A percentile compares a stretch with the other conserved stretches of the same genome.
Conservation (phyloP, 1,140 invertebrate genomes). For the Penaeus chinensis region DNA sequence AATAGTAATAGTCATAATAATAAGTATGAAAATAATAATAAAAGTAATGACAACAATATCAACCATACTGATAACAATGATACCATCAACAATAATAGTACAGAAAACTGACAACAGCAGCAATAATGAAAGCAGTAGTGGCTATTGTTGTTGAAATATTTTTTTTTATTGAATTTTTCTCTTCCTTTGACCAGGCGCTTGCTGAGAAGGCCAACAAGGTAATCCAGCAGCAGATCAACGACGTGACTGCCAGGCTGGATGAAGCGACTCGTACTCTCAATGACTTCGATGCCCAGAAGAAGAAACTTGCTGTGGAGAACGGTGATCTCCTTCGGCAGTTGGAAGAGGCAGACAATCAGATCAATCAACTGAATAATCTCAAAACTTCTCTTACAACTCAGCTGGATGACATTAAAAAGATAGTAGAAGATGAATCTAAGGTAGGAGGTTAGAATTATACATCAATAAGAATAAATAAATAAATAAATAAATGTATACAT, state of each 20-base stretch:
- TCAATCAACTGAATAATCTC: conserved; percentile 70
- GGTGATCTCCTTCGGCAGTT: conserved; percentile 92
- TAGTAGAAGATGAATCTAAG: conserved; percentile 24
- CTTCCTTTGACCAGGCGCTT: conserved; percentile 68
- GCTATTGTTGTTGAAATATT: too few species aligned
- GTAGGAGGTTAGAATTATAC: too few species aligned
- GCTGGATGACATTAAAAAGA: conserved; percentile 71
- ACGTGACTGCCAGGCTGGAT: conserved; percentile 73
- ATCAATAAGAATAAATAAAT: too few species aligned
- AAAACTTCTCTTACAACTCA: conserved; percentile 69
- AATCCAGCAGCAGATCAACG: conserved; percentile 72
- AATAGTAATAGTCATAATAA: too few species aligned
- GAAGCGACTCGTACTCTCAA: conserved; percentile 93
- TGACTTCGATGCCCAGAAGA: conserved; percentile 95
- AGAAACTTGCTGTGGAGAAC: conserved; percentile 84
- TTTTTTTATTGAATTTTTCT: too few species aligned
- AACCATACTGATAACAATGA: too few species aligned
- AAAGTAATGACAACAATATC: too few species aligned
- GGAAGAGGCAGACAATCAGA: conserved; percentile 74
- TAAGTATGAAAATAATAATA: too few species aligned
- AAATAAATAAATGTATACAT: too few species aligned
- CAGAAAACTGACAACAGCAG: too few species aligned
- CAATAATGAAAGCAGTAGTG: too few species aligned
- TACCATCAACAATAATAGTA: too few species aligned
- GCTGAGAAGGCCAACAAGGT: conserved; percentile 70